A percentile compares a stretch with the other conserved stretches of the same genome.
These are phyloP conservation scores for Natrix natrix DNA, from an alignment of 2,797 vertebrate genomes.

Conservation along the genomic window DNA sequence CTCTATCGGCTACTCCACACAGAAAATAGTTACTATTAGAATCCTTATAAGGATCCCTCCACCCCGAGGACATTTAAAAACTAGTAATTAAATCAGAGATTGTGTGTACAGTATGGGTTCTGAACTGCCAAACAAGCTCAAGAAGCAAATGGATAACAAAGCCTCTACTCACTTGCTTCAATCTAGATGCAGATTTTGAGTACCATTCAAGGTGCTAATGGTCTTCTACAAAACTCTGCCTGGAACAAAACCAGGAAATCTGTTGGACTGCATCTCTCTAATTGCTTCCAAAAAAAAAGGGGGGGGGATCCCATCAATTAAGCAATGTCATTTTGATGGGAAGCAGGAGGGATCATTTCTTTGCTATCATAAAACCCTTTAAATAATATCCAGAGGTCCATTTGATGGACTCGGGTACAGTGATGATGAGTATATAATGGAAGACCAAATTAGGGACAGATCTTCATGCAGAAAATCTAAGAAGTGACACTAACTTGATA, in stretches of 20 bases:
- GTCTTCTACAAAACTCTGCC: neutral
- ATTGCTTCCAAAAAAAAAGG: neutral
- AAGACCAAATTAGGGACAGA: neutral
- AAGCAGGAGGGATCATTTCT: neutral
- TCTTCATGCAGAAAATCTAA: neutral
- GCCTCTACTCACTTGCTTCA: neutral
- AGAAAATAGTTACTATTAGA: neutral
- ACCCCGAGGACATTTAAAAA: neutral
- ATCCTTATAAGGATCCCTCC: neutral
- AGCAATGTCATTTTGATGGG: neutral
- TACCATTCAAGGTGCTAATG: neutral
- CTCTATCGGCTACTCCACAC: neutral
- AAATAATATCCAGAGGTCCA: neutral
- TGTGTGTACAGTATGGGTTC: neutral
- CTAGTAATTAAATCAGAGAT: neutral
- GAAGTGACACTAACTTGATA: neutral
- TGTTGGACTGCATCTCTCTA: neutral
- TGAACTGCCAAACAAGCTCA: neutral
- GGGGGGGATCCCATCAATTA: neutral
- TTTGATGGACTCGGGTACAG: neutral
- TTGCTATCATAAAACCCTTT: neutral
- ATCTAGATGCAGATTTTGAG: neutral
- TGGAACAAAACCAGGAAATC: neutral
- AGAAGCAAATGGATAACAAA: neutral
- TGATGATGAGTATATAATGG: neutral